Evolutionary conservation across 1,140 invertebrate species (phyloP).

Genomic region (Hermetia illucens): DNA sequence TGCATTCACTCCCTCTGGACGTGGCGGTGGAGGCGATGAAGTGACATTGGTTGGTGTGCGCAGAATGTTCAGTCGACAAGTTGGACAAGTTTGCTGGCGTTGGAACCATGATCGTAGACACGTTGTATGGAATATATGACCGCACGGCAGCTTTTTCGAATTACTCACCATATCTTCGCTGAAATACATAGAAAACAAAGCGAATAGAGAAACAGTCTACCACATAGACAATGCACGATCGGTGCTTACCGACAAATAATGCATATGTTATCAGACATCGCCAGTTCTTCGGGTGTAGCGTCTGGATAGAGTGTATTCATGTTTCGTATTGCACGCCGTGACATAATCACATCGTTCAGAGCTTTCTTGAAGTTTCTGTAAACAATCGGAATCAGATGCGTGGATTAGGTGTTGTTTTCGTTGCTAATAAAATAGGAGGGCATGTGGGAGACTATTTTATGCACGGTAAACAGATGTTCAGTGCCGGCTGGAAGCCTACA

Average conservation of each 20-base stretch:
- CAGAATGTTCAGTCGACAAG: slow-evolving; percentile 92
- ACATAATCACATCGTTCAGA: slow-evolving; percentile 94
- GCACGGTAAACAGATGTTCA: no score
- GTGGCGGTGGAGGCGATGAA: slow-evolving; percentile 26
- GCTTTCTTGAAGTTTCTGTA: slow-evolving; percentile 94
- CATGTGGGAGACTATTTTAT: no score
- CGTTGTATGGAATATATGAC: slow-evolving; percentile 97
- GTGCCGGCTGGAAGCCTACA: no score
- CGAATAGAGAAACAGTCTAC: no score
- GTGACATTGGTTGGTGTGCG: slow-evolving; percentile 45
- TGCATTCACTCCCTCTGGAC: slow-evolving; percentile 25
- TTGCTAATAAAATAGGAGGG: no score
- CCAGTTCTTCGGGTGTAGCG: slow-evolving; percentile 85
- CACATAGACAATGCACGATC: no score
- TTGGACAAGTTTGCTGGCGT: slow-evolving; percentile 98
- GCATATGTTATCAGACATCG: slow-evolving; percentile 93
- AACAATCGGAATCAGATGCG: no score
- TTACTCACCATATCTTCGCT: slow-evolving; percentile 49
- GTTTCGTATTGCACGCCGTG: slow-evolving; percentile 88
- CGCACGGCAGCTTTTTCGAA: slow-evolving; percentile 96
- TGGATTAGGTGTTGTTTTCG: no score
- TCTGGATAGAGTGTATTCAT: slow-evolving; percentile 98
- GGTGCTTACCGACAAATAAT: slow-evolving; percentile 75
- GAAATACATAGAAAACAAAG: no score
- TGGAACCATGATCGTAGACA: slow-evolving; percentile 99